These are phyloP conservation scores for Rhagologus leucostigma DNA, from an alignment of 2,113 vertebrate species.

Conservation along the genomic window DNA sequence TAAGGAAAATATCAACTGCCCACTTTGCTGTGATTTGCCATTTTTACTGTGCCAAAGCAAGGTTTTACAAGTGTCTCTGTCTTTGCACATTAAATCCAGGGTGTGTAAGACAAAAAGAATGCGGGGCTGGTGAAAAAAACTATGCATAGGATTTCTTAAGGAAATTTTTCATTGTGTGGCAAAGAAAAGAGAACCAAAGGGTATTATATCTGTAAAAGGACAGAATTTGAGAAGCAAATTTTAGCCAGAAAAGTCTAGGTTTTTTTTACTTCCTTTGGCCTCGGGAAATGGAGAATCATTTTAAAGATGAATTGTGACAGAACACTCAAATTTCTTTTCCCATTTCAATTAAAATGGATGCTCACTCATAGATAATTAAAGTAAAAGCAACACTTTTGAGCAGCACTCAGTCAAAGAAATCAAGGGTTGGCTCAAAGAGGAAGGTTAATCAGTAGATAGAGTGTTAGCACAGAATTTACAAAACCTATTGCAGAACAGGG, in stretches of 20 bases:
- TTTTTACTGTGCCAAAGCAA: conserved; percentile 10
- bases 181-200: not conserved
- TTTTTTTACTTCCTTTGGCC: conserved; percentile 48
- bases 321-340: not conserved
- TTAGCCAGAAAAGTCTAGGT: not conserved
- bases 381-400: not conserved
- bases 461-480: not conserved
- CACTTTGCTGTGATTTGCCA: not conserved
- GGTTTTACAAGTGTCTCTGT: not conserved
- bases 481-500: not conserved
- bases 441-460: not conserved
- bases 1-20: not conserved
- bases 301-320: conserved; percentile 35
- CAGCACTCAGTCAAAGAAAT: not conserved
- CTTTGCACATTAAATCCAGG: conserved; percentile 18
- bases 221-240: conserved; percentile 55
- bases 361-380: not conserved
- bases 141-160: not conserved
- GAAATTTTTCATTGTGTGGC: conserved; percentile 9
- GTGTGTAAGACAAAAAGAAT: conserved; percentile 27
- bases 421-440: not conserved
- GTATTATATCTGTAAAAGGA: conserved; percentile 27
- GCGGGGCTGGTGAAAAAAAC: not conserved
- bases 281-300: conserved; percentile 19
- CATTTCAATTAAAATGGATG: conserved; percentile 18